Evolutionary conservation across 2,113 vertebrate species (phyloP).

Genomic region (Oryzias woworae): DNA sequence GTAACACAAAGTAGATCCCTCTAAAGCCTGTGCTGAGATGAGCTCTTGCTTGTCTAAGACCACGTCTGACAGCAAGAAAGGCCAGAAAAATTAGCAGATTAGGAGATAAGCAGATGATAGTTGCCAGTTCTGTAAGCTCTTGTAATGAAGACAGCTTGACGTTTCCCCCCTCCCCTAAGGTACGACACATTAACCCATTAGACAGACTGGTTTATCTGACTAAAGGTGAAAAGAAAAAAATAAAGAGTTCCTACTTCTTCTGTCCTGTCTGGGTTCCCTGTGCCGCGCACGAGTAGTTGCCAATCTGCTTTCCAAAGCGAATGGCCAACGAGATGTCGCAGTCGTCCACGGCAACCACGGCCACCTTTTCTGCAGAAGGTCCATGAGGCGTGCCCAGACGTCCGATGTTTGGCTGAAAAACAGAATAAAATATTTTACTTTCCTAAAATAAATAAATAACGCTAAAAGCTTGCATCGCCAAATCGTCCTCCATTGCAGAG

Average conservation of each 20-base stretch:
- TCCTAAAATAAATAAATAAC: rapidly evolving
- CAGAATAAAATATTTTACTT: slow-evolving; percentile 1
- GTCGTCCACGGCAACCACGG: slow-evolving; percentile 91
- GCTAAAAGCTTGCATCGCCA: not conserved
- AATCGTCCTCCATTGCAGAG: not conserved
- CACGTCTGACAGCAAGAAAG: slow-evolving; percentile 20
- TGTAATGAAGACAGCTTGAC: slow-evolving; percentile 25
- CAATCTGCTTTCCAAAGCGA: slow-evolving; percentile 85
- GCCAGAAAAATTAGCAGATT: slow-evolving; percentile 26
- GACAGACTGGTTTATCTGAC: slow-evolving; percentile 5
- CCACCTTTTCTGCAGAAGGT: slow-evolving; percentile 94
- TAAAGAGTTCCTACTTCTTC: slow-evolving; percentile 84
- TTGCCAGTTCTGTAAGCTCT: slow-evolving; percentile 15
- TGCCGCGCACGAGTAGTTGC: slow-evolving; percentile 95
- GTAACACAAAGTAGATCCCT: slow-evolving; percentile 9
- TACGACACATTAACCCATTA: slow-evolving; percentile 7
- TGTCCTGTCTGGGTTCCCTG: slow-evolving; percentile 94
- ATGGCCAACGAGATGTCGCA: slow-evolving; percentile 94
- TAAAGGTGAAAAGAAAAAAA: not conserved
- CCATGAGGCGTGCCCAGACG: slow-evolving; percentile 90
- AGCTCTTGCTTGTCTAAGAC: slow-evolving; percentile 9
- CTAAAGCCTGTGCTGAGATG: slow-evolving; percentile 18
- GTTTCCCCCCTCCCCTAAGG: not conserved
- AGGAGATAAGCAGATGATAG: slow-evolving; percentile 19
- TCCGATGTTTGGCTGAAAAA: slow-evolving; percentile 89